Evolutionary conservation across 2,797 vertebrate genomes (phyloP).

Genomic region (Helarctos malayanus): DNA sequence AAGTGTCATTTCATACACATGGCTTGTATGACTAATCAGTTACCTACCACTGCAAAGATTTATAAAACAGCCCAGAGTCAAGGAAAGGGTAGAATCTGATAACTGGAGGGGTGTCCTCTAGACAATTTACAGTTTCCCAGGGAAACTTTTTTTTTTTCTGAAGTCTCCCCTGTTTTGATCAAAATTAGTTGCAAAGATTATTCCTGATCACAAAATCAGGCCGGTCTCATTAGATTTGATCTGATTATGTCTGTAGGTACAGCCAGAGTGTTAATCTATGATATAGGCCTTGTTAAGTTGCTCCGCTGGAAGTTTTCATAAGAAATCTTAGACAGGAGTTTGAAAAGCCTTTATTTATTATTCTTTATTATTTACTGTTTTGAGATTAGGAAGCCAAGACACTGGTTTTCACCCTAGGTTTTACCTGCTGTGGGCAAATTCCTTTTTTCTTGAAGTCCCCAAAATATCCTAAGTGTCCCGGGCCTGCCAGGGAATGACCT

Average conservation of each 20-base stretch:
- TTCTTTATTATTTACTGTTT: neutral
- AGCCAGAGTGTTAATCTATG: neutral
- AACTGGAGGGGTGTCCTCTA: neutral
- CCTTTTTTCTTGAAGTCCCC: neutral
- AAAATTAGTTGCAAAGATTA: neutral
- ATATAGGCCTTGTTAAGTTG: neutral
- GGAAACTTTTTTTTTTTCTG: neutral
- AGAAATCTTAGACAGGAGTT: neutral
- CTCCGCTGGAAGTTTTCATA: slow-evolving; percentile 32
- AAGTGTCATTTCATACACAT: neutral
- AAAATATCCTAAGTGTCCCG: neutral
- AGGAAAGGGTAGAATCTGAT: neutral
- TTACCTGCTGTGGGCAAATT: neutral
- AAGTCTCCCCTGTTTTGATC: neutral
- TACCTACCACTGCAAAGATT: neutral
- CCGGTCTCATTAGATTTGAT: neutral
- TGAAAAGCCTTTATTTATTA: neutral
- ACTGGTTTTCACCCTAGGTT: neutral
- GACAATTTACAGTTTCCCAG: neutral
- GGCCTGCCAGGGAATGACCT: neutral
- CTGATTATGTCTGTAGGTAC: neutral
- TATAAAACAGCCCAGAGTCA: neutral
- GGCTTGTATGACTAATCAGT: neutral
- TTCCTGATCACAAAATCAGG: slow-evolving; percentile 31
- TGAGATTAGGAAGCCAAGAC: slow-evolving; percentile 53